Base-by-base conservation (phyloP, 53 echinoderm and acorn worm species). In the Astropecten irregularis region DNA sequence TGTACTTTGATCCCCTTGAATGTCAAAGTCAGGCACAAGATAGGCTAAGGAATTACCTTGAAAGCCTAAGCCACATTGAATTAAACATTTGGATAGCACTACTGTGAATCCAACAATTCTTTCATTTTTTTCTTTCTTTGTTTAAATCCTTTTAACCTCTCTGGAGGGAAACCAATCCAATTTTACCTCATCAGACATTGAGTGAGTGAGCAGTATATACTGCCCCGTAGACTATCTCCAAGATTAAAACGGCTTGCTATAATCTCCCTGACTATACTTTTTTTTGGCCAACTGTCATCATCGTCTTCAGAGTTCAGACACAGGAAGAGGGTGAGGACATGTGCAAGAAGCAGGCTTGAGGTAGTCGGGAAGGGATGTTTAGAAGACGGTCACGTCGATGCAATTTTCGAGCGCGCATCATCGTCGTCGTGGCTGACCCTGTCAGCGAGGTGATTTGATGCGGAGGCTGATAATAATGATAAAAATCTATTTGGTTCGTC, bases 161-260 rank as follows among this genome's bases (percentile, higher is more conserved):
- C 2, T 34, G 40, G 66, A 62, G 42, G 32, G 62, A 79, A 79
- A 62, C 46, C 79, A 79, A 79, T 79, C 47, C 61, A 79, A 47
- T 61, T 26, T 60, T 62, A 28, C 62, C 49, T 79, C 79, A 79
- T 79, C 61, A 61, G 63, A 18, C 63, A 28, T 2, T 9, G 30
- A 25, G 42, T 42, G 37, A 79, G 61, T 47, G 46, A 19, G 19
- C n/a, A n/a, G n/a, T n/a, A n/a, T n/a, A n/a, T n/a, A 7, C 61
- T 60, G 61, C 79, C 79, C 62, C 4, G 46, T 60, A 21, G 79
- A 61, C 79, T 56, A 79, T 79, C 44, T 79, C 47, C 49, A 48
- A 79, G 79, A 79, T 79, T 79, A 79, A 60, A 62, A 44, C 64
- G 16, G 36, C 74, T 39, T n/a, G n/a, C 38, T 37, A 29, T 55